phyloP scores from a whole-genome alignment of 1,140 invertebrate species.

The Phthorimaea operculella region DNA sequence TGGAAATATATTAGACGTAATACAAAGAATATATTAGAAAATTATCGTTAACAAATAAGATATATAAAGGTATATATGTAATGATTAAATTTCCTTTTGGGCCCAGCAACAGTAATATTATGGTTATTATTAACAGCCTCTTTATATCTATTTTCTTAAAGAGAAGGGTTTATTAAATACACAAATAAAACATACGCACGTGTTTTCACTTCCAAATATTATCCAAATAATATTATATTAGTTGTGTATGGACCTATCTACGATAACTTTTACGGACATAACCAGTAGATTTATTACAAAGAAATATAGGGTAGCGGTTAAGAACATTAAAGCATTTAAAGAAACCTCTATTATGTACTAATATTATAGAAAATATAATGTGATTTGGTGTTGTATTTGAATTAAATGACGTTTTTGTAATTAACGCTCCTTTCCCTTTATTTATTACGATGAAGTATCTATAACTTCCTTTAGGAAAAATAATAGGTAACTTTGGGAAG shows the following conservation, averaged over 20 bases:
- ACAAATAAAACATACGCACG: slow-evolving; percentile 24
- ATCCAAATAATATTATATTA: slow-evolving; percentile 11
- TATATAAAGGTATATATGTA: slow-evolving; percentile 34
- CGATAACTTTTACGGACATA: slow-evolving; percentile 18
- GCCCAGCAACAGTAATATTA: slow-evolving; percentile 29
- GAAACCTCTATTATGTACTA: slow-evolving; percentile 57
- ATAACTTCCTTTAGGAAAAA: not conserved
- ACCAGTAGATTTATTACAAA: slow-evolving; percentile 33
- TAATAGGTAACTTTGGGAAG: not conserved
- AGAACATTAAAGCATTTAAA: slow-evolving; percentile 46
- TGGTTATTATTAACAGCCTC: slow-evolving; percentile 27
- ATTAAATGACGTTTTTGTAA: slow-evolving; percentile 65
- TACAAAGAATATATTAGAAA: slow-evolving; percentile 37
- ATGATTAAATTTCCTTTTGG: slow-evolving; percentile 34
- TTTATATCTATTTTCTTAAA: slow-evolving; percentile 51
- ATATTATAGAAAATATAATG: slow-evolving; percentile 66
- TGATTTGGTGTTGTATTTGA: slow-evolving; percentile 67
- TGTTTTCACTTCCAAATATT: slow-evolving; percentile 24
- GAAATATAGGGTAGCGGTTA: slow-evolving; percentile 35
- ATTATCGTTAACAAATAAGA: slow-evolving; percentile 36
- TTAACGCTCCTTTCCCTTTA: slow-evolving; percentile 52
- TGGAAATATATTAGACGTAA: slow-evolving; percentile 18
- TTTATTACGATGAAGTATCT: not conserved
- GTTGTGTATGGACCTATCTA: slow-evolving; percentile 12
- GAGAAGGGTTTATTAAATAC: slow-evolving; percentile 32